Base-by-base conservation (phyloP, 2,888 invertebrate genomes). In the Chorisops tibialis region DNA sequence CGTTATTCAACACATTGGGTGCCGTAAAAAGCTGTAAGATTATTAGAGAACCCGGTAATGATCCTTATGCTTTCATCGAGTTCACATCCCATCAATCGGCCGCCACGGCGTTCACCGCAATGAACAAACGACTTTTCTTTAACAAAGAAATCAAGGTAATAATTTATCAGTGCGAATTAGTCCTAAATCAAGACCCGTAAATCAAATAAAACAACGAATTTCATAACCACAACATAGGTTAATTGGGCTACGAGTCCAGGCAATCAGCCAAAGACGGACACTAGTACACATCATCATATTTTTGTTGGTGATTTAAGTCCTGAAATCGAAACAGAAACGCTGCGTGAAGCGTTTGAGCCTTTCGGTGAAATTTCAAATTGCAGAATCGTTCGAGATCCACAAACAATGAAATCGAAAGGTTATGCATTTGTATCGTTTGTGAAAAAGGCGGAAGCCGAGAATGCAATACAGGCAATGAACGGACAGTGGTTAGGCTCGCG, bases 211-310 rank as follows among this genome's bases (percentile, higher is more conserved):
- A n/a, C n/a, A n/a, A n/a, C n/a, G n/a, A n/a, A n/a, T n/a, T n/a
- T n/a, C n/a, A n/a, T n/a, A n/a, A 35, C 7, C 22, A 5, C n/a
- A 41, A 41, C 6, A 5, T 48, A 77, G 77, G 98, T 99, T 79
- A 99, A 98, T 84, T 99, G 98, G 98, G 98, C 98, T 73, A 96
- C 97, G 70, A 96, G 96, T 81, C 97, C 98, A 72, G 96, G 96
- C 75, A 96, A 94, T 83, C 93, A 93, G 80, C 93, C 93, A 71
- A 94, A 94, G 83, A 89, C 91, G 80, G 93, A 98, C 82, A 97
- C 96, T 69, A 96, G 96, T 81, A 94, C 96, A 79, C 99, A 99
- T 81, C 96, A 95, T 83, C 99, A 99, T 83, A 97, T 99, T 84
- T 99, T 99, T 80, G 98, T 99, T 67, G 99, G 99, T 71, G 99